Conservation (phyloP, 2,888 invertebrate genomes). For the Cerceris rybyensis region DNA sequence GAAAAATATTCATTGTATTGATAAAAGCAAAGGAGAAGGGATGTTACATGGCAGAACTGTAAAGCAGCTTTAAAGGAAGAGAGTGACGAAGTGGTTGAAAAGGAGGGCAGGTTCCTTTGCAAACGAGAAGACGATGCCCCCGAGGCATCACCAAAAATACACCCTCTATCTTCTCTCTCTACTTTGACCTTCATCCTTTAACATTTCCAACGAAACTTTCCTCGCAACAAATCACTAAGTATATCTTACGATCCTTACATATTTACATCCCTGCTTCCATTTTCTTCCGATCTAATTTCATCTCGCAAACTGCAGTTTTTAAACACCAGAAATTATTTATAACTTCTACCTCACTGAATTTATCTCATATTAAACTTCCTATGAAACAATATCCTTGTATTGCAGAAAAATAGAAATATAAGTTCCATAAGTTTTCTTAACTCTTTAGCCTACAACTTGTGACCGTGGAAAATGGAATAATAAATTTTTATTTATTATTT, state of each 20-base stretch:
- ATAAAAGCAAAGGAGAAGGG: background rate
- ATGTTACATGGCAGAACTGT: background rate
- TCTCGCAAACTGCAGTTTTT: too few relatives aligned
- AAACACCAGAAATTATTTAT: too few relatives aligned
- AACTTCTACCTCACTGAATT: too few relatives aligned
- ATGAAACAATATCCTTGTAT: too few relatives aligned
- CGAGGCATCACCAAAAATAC: constrained; percentile 38
- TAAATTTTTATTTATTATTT: too few relatives aligned
- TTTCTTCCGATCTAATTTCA: background rate
- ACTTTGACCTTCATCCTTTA: constrained; percentile 32
- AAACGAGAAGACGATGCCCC: constrained; percentile 25
- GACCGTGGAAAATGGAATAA: too few relatives aligned
- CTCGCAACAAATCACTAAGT: constrained; percentile 29
- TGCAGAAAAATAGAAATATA: too few relatives aligned
- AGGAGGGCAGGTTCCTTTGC: constrained; percentile 17
- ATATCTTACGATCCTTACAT: background rate
- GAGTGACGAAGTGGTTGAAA: background rate
- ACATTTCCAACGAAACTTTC: constrained; percentile 19
- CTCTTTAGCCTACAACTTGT: too few relatives aligned
- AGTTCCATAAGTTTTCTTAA: too few relatives aligned
- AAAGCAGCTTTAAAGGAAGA: background rate
- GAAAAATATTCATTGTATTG: background rate
- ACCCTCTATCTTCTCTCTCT: constrained; percentile 21
- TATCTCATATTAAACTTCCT: too few relatives aligned
- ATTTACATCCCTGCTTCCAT: background rate